phyloP scores from a whole-genome alignment of 2,113 vertebrate species.

The Dissostichus mawsoni region DNA sequence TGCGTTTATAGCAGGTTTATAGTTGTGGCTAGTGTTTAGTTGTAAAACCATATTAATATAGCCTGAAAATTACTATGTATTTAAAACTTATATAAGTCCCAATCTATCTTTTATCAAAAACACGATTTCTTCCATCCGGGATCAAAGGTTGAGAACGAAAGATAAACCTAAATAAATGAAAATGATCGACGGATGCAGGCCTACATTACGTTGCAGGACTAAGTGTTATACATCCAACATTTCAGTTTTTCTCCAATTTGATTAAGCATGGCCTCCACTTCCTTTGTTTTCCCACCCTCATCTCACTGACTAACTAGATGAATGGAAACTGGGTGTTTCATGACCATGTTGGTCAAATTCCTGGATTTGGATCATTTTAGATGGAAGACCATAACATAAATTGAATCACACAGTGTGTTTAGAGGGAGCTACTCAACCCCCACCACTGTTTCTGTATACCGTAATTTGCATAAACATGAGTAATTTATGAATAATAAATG shows the following conservation, averaged over 20 bases:
- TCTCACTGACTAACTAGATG: neutral
- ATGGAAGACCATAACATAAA: constrained; percentile 32
- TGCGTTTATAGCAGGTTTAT: too few species aligned
- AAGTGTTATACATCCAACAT: neutral
- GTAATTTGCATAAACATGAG: constrained; percentile 96
- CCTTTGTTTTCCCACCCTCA: neutral
- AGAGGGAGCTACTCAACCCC: constrained; percentile 76
- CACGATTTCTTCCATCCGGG: too few species aligned
- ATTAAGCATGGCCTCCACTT: neutral
- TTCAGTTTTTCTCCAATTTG: neutral
- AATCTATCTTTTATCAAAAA: neutral
- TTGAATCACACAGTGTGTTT: constrained; percentile 60
- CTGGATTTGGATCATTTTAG: constrained; percentile 35
- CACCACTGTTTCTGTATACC: constrained; percentile 72
- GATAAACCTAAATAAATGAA: neutral
- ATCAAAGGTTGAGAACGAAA: neutral
- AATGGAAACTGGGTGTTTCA: neutral
- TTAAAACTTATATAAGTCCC: too few species aligned
- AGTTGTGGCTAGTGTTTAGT: too few species aligned
- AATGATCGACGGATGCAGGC: neutral
- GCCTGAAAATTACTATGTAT: too few species aligned
- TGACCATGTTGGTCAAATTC: constrained; percentile 28
- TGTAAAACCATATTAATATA: too few species aligned
- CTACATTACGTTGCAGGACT: too few species aligned
- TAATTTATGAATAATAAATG: constrained; percentile 98